These are phyloP conservation scores for Andrena hattorfiana DNA, from an alignment of 2,888 invertebrate species.

Conservation along the genomic window DNA sequence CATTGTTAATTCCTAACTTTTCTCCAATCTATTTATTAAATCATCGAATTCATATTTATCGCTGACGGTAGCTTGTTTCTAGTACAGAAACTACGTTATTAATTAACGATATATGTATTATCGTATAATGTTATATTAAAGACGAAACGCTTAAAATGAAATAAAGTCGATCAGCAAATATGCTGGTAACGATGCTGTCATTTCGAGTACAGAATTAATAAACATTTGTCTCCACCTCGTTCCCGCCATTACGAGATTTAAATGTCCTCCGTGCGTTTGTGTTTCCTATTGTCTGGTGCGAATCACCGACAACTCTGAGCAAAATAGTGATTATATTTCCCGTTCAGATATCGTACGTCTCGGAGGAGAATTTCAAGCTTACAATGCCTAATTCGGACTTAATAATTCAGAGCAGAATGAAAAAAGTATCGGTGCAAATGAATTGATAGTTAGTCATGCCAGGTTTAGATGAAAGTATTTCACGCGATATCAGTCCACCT, in stretches of 20 bases:
- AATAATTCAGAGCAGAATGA: slow-evolving; percentile 70
- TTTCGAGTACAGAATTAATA: not conserved
- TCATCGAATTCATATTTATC: too few species aligned
- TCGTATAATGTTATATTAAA: not conserved
- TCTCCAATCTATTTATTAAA: too few species aligned
- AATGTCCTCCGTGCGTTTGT: slow-evolving; percentile 30
- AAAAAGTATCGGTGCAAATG: slow-evolving; percentile 66
- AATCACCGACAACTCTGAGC: slow-evolving; percentile 65
- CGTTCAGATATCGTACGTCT: slow-evolving; percentile 17
- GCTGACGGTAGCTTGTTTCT: too few species aligned
- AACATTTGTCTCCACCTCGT: not conserved
- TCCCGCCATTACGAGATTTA: slow-evolving; percentile 47
- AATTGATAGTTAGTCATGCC: slow-evolving; percentile 79
- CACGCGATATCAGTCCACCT: slow-evolving; percentile 80
- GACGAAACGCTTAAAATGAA: not conserved
- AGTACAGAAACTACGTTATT: too few species aligned
- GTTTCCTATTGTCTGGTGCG: slow-evolving; percentile 28
- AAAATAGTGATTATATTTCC: slow-evolving; percentile 63
- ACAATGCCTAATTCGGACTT: slow-evolving; percentile 30
- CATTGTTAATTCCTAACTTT: too few species aligned
- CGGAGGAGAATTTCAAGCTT: slow-evolving; percentile 10
- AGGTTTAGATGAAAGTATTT: slow-evolving; percentile 83
- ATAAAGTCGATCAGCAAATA: not conserved
- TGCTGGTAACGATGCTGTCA: not conserved
- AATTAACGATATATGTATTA: too few species aligned